Evolutionary conservation across 2,888 invertebrate species (phyloP).

Genomic region (Leptopilina myrica): DNA sequence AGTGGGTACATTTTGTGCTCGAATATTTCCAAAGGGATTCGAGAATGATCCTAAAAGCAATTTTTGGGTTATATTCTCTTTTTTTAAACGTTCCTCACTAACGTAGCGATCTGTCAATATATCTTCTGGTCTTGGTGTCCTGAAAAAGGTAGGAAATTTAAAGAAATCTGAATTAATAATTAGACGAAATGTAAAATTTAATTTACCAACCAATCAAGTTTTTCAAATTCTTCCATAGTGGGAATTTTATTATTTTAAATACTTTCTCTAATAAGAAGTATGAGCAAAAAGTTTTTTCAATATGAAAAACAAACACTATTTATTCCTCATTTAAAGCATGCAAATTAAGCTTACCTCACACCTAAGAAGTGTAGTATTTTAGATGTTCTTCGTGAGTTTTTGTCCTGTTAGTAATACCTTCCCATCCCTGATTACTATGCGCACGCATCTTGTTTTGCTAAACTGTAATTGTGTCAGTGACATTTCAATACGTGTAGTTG

Average conservation of each 20-base stretch:
- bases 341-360: no score
- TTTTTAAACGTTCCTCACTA: slow-evolving; percentile 24
- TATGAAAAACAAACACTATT: no score
- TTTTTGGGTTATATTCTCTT: slow-evolving; percentile 7
- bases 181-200: background rate
- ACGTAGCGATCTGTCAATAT: background rate
- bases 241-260: background rate
- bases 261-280: no score
- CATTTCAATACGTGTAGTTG: no score
- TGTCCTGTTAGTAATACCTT: no score
- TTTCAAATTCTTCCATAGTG: slow-evolving; percentile 22
- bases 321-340: no score
- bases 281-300: no score
- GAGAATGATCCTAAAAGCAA: slow-evolving; percentile 3
- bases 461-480: no score
- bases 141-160: background rate
- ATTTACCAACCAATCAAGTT: slow-evolving; percentile 20
- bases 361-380: no score
- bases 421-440: no score
- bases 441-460: no score
- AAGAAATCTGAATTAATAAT: background rate
- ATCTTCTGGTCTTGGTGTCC: slow-evolving; percentile 23
- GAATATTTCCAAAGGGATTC: background rate
- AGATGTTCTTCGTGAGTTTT: no score
- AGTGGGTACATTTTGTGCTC: background rate